Evolutionary conservation across 2,888 invertebrate species (phyloP), one percentile per base, ranked within the genome.

Genomic region (Malthinus seriepunctatus): DNA sequence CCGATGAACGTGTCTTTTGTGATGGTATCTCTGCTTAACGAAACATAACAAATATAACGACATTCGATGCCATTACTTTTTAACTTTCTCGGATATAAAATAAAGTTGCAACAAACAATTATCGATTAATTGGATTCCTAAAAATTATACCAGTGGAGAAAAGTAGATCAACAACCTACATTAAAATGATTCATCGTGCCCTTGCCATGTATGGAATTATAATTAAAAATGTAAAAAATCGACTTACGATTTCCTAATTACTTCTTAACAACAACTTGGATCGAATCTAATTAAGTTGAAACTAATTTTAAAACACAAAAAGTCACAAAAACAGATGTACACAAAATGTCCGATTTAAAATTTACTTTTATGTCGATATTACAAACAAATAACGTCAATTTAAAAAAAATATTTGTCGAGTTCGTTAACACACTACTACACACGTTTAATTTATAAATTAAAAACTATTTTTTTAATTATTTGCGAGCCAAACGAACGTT

Each of bases 341-440:
- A 38, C 65, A 65, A 65, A 66, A 67, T 66, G 66, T 66, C 65
- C 65, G 65, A 55, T 66, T 60, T 38, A 54, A 67, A 65, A 64
- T 37, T 35, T 51, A 54, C 44, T 53, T n/a, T n/a, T n/a, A n/a
- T n/a, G n/a, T n/a, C 35, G 11, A 34, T 23, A 44, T 31, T 8
- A 11, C 12, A 42, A 14, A 14, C 1, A 14, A 39, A 39, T 9
- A 1, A 4, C 14, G 2, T n/a, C 15, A 42, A 15, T n/a, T 9
- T 42, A 11, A 9, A 42, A 42, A 42, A 23, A 9, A 14, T 5
- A n/a, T 23, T n/a, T 8, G 15, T 3, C 3, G 2, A 5, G 3
- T 23, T 15, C 39, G 39, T 9, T 42, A 23, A 15, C 39, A 42
- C 23, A 3, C 5, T 23, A 23, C 5, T 23, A 23, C 3, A 2